Evolutionary conservation across 2,797 vertebrate species (phyloP), one percentile per base, ranked within the genome.

Genomic region (Pangasius larnaudii): DNA sequence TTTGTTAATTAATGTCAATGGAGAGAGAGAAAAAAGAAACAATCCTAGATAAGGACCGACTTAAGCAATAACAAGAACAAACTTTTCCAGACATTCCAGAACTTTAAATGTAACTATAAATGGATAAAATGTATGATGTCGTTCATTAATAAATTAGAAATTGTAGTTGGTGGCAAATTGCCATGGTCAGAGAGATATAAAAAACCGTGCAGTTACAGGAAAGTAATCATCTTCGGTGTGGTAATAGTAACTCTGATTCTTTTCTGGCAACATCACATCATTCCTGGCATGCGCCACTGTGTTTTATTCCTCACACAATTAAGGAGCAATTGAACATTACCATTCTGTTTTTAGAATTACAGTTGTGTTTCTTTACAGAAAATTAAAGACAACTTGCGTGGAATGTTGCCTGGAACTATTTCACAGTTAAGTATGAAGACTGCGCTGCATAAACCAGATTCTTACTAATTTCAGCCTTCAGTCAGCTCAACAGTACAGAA

Each of bases 401-500:
- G 95, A 96, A 95, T 93, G 94, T 92, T 94, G 93, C 92, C 83
- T 94, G 93, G 95, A 95, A 93, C 93, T 92, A 92, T 94, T 96
- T 94, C 93, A 95, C 94, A 94, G 93, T 94, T 94, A 92, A 93
- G 90, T 92, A 94, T 95, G 94, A 95, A 95, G 94, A 95, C 94
- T 95, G 92, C 63, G 94, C 94, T 92, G 92, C 92, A 92, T 95
- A 95, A 94, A 93, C 93, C 93, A 93, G 95, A 96, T 95, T 94
- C 90, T 75, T 58, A n/a, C 92, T 96, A 94, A 96, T 95, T 95
- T 93, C 93, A 94, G 94, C 94, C 93, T 86, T 93, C 92, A 94
- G 95, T 95, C 94, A 95, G 93, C 93, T 94, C 92, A 94, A 92
- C 95, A 95, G 94, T 93, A 89, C 87, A 95, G 89, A 92, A 91